Evolutionary conservation across 2,797 vertebrate species (phyloP).

Genomic region (Etheostoma nigrum): DNA sequence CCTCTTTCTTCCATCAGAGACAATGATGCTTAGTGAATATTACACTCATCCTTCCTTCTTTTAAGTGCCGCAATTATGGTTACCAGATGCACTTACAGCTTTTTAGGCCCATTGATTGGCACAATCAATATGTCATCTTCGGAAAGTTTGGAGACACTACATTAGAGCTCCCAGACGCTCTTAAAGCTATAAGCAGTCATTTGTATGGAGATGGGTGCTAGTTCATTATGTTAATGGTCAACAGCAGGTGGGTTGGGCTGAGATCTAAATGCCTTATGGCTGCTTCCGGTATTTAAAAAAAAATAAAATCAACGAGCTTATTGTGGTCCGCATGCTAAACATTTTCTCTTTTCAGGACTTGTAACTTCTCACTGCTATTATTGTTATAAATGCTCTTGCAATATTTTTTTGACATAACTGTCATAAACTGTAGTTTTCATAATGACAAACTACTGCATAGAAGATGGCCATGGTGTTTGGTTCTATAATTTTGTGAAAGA

Average conservation of each 20-base stretch:
- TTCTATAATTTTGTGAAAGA: conserved; percentile 41
- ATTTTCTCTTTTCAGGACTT: conserved; percentile 12
- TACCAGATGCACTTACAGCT: conserved; percentile 84
- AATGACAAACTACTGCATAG: conserved; percentile 15
- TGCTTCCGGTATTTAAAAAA: conserved; percentile 40
- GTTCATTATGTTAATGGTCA: conserved; percentile 80
- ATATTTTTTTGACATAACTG: conserved; percentile 33
- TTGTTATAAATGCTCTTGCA: conserved; percentile 20
- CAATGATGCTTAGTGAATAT: conserved; percentile 72
- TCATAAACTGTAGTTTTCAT: conserved; percentile 31
- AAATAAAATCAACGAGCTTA: neutral
- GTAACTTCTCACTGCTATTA: conserved; percentile 14
- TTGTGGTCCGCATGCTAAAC: conserved; percentile 7
- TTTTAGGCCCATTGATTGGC: conserved; percentile 85
- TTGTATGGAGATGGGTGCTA: conserved; percentile 74
- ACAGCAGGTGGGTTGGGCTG: conserved; percentile 66
- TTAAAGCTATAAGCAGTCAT: conserved; percentile 75
- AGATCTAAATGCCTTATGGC: conserved; percentile 53
- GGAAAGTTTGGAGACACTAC: conserved; percentile 82
- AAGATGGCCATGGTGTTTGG: conserved; percentile 18
- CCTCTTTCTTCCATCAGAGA: conserved; percentile 50
- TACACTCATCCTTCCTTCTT: conserved; percentile 71
- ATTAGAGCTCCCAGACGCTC: conserved; percentile 77
- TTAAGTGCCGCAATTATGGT: conserved; percentile 86
- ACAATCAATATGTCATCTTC: conserved; percentile 85